Conservation (phyloP, 1,140 invertebrate genomes). For the Elymnias hypermnestra region DNA sequence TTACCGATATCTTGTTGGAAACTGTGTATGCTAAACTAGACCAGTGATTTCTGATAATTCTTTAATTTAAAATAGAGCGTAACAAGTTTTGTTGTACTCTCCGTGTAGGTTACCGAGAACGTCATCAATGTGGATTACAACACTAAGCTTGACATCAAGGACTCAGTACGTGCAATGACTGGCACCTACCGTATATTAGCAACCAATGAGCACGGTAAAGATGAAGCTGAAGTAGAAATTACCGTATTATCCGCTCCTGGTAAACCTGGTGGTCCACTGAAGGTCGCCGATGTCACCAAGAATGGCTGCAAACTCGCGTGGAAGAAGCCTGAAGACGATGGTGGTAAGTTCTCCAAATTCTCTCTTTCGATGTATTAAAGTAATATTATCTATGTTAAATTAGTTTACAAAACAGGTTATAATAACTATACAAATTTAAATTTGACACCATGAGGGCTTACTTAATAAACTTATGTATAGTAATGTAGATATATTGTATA, state of each 20-base stretch:
- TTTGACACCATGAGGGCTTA: no score
- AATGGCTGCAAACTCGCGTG: conserved; percentile 92
- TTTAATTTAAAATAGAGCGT: background rate
- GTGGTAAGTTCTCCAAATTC: conserved; percentile 84
- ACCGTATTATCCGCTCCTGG: conserved; percentile 90
- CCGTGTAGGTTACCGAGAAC: conserved; percentile 76
- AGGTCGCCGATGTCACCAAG: conserved; percentile 95
- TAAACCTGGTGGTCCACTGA: conserved; percentile 93
- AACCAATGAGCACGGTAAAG: conserved; percentile 93
- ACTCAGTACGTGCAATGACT: conserved; percentile 88
- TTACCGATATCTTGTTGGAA: no score
- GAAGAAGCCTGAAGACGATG: conserved; percentile 98
- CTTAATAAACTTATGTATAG: no score
- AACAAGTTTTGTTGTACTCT: conserved; percentile 1
- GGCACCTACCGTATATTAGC: conserved; percentile 94
- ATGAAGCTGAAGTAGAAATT: conserved; percentile 95
- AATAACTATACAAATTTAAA: no score
- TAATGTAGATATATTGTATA: no score
- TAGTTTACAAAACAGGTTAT: no score
- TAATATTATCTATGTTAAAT: no score
- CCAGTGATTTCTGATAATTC: no score
- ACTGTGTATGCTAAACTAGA: no score
- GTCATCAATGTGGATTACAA: conserved; percentile 95
- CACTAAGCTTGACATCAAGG: conserved; percentile 92
- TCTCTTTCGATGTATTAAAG: background rate